Evolutionary conservation across 1,140 invertebrate species (phyloP).

Genomic region (Drosophila ohnishii): DNA sequence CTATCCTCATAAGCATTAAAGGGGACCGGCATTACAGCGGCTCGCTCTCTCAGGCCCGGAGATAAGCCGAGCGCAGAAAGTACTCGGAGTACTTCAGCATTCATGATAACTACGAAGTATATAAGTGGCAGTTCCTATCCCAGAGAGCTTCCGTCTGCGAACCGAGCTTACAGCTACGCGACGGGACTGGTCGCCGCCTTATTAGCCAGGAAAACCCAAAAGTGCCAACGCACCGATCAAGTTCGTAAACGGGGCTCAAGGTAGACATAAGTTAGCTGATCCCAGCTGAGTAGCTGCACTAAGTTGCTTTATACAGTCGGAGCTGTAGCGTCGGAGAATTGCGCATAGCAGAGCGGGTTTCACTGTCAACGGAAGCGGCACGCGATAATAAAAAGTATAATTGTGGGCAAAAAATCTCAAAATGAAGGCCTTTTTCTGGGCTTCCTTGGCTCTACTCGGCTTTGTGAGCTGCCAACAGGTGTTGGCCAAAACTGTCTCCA

Average conservation of each 20-base stretch:
- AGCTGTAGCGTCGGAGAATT: slow-evolving; percentile 6
- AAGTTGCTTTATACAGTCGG: slow-evolving; percentile 5
- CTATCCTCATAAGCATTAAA: slow-evolving; percentile 62
- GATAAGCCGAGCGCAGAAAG: slow-evolving; percentile 40
- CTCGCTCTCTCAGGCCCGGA: background rate
- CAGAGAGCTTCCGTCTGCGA: slow-evolving; percentile 16
- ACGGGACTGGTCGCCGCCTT: slow-evolving; percentile 15
- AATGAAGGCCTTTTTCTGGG: slow-evolving; percentile 34
- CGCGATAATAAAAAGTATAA: slow-evolving; percentile 51
- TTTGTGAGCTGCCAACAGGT: background rate
- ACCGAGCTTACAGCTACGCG: slow-evolving; percentile 11
- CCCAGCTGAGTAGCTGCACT: slow-evolving; percentile 19
- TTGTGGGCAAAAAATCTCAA: slow-evolving; percentile 26
- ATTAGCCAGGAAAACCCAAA: slow-evolving; percentile 53
- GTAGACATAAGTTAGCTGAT: slow-evolving; percentile 32
- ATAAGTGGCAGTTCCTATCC: slow-evolving; percentile 22
- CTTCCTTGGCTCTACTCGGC: slow-evolving; percentile 28
- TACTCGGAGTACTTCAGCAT: slow-evolving; percentile 4
- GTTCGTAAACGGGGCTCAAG: slow-evolving; percentile 40
- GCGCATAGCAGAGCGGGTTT: slow-evolving; percentile 19
- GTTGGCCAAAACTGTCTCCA: slow-evolving; percentile 38
- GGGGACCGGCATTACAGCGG: slow-evolving; percentile 56
- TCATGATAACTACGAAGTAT: slow-evolving; percentile 17
- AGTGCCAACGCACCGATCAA: slow-evolving; percentile 52
- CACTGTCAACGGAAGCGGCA: slow-evolving; percentile 55